phyloP scores from a whole-genome alignment of 37 sponge, comb jelly and placozoan genomes.

The Diacarnus erythraeanus region DNA sequence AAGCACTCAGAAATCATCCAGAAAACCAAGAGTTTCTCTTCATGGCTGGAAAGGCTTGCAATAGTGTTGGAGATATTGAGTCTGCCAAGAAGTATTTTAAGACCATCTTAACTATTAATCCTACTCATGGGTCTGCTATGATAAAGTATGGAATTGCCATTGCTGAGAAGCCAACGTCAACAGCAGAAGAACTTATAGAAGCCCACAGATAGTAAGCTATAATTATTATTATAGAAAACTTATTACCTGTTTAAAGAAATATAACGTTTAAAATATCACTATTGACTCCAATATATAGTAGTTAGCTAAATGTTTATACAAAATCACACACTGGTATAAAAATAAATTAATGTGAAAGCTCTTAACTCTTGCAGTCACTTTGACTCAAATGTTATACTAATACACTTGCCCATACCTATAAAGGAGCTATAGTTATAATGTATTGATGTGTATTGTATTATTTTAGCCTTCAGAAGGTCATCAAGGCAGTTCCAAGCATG shows the following conservation, averaged over 20 bases:
- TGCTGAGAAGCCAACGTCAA: neutral
- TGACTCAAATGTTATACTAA: too few relatives aligned
- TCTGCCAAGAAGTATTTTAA: conserved; percentile 34
- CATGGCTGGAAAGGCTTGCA: conserved; percentile 27
- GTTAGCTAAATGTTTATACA: neutral
- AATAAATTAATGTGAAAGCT: too few relatives aligned
- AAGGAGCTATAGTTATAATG: neutral
- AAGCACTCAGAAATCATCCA: conserved; percentile 22
- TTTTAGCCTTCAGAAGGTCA: conserved; percentile 28
- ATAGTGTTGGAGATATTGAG: conserved; percentile 5
- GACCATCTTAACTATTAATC: conserved; percentile 15
- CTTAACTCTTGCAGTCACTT: too few relatives aligned
- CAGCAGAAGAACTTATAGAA: neutral
- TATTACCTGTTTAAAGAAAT: too few relatives aligned
- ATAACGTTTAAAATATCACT: too few relatives aligned
- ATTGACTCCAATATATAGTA: too few relatives aligned
- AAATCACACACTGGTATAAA: too few relatives aligned
- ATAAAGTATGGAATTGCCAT: neutral
- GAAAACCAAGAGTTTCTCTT: conserved; percentile 34
- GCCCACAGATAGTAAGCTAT: conserved; percentile 31
- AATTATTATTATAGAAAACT: too few relatives aligned
- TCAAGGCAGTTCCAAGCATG: neutral
- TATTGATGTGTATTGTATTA: neutral
- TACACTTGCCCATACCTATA: neutral
- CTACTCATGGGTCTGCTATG: conserved; percentile 5